Percentiles rank a stretch among this genome's conserved stretches.
These are phyloP conservation scores for Phaethon lepturus DNA, from an alignment of 2,113 vertebrate genomes.

Conservation along the genomic window DNA sequence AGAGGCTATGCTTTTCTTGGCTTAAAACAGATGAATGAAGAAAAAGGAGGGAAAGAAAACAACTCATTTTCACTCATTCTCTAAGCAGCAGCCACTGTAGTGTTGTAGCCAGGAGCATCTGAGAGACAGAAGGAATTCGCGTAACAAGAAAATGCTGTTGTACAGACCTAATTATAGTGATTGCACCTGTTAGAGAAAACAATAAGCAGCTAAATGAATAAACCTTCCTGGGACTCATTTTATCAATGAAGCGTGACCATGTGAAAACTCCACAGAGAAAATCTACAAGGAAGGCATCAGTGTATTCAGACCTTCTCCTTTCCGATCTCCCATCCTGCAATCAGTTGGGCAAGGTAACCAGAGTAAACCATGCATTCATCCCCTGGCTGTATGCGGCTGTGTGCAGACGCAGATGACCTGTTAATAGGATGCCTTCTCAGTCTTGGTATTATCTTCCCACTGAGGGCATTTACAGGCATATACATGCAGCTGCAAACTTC, in stretches of 20 bases:
- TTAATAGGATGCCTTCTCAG: not conserved
- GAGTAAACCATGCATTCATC: not conserved
- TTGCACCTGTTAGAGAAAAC: slow-evolving; percentile 66
- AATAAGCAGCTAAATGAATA: slow-evolving; percentile 68
- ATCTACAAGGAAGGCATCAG: not conserved
- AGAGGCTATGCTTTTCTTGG: not conserved
- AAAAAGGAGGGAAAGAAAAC: slow-evolving; percentile 22
- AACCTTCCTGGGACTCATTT: slow-evolving; percentile 64
- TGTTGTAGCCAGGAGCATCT: slow-evolving; percentile 45
- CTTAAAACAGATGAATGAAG: slow-evolving; percentile 26
- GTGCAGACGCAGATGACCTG: not conserved
- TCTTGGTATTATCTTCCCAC: not conserved
- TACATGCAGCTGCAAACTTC: not conserved
- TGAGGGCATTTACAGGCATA: not conserved
- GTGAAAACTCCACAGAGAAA: slow-evolving; percentile 31
- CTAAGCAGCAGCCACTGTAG: slow-evolving; percentile 23
- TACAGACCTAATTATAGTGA: slow-evolving; percentile 64
- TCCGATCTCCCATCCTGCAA: not conserved
- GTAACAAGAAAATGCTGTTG: slow-evolving; percentile 35
- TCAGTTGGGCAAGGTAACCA: not conserved
- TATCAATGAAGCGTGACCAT: slow-evolving; percentile 48
- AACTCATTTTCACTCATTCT: slow-evolving; percentile 35
- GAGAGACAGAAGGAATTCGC: slow-evolving; percentile 49
- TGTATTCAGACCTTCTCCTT: not conserved
- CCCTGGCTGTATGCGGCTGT: fast-evolving